Evolutionary conservation across 2,797 vertebrate genomes (phyloP), one percentile per base, ranked within the genome.

Genomic region (Darevskia mixta): DNA sequence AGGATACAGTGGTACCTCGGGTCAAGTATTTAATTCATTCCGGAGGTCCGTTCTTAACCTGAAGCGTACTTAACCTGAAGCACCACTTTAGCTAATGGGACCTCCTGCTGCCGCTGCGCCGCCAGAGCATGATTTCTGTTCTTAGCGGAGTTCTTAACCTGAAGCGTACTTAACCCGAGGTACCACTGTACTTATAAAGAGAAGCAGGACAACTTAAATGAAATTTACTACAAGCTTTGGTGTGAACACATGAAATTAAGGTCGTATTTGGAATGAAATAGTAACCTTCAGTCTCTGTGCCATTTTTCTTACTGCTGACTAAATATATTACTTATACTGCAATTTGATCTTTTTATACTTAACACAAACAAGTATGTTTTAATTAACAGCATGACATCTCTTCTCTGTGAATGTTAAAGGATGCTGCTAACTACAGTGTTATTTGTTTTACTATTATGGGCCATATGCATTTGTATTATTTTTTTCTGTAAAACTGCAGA

Each of bases 181-280:
- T 35, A 35, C 35, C 35, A 35, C 35, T 35, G 35, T 35, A 91
- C 92, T 95, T 95, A 93, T 91, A 93, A 93, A 92, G 90, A 93
- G 85, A 96, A 96, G 93, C 78, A 93, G 87, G 91, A 88, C 81
- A 95, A 94, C 91, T 93, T 96, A 96, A 96, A 94, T 93, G 91
- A 92, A 92, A 96, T 88, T 96, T 93, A 96, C 95, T 96, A 94
- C 86, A 96, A 89, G 93, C 91, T 94, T 95, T 3, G 85, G 90
- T 96, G 92, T 92, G 91, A 94, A 95, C 93, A 96, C 90, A 86
- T 94, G 94, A 91, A 94, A 88, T 95, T 95, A 85, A 95, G 91
- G 93, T 92, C 90, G 83, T 86, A 15, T 58, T 85, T 90, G 88
- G 55, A 91, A 95, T 90, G 91, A 87, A 91, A 92, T 81, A 79